Conservation (phyloP, 1,140 invertebrate genomes). For the Bombus soroeensis region DNA sequence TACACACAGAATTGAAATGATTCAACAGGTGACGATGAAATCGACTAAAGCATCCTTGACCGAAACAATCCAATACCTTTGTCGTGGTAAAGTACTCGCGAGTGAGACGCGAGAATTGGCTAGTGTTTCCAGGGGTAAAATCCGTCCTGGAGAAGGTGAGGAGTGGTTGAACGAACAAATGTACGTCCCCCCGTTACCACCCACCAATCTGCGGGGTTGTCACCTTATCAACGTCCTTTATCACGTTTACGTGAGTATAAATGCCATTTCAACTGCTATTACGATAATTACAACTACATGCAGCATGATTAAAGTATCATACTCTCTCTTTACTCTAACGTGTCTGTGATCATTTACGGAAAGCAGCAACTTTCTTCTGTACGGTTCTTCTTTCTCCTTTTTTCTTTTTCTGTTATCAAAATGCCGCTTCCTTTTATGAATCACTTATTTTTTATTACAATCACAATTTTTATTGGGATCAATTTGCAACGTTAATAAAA, state of each 20-base stretch:
- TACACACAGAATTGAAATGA: not conserved
- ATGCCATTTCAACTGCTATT: not conserved
- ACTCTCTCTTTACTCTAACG: not conserved
- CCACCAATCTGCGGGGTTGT: conserved; percentile 97
- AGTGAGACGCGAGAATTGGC: conserved; percentile 94
- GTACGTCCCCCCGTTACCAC: conserved; percentile 96
- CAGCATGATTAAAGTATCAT: not conserved
- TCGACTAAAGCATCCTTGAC: conserved; percentile 82
- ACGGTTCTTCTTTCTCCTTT: not conserved
- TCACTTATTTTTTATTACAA: not conserved
- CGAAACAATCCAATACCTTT: conserved; percentile 95
- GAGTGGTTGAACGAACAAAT: conserved; percentile 95
- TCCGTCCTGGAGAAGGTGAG: conserved; percentile 90
- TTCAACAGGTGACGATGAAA: conserved; percentile 80
- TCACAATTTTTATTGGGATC: not conserved
- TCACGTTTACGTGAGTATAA: conserved; percentile 94
- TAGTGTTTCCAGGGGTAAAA: conserved; percentile 91
- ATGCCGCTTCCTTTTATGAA: not conserved
- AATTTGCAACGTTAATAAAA: not conserved
- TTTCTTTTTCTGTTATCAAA: not conserved
- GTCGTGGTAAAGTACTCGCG: conserved; percentile 92
- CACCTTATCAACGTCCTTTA: conserved; percentile 97
- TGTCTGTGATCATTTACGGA: too few relatives aligned
- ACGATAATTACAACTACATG: conserved; percentile 5
- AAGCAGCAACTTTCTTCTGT: not conserved